Evolutionary conservation across 1,140 invertebrate genomes (phyloP), one percentile per base, ranked within the genome.

Genomic region (Stenopsyche tienmushanensis): DNA sequence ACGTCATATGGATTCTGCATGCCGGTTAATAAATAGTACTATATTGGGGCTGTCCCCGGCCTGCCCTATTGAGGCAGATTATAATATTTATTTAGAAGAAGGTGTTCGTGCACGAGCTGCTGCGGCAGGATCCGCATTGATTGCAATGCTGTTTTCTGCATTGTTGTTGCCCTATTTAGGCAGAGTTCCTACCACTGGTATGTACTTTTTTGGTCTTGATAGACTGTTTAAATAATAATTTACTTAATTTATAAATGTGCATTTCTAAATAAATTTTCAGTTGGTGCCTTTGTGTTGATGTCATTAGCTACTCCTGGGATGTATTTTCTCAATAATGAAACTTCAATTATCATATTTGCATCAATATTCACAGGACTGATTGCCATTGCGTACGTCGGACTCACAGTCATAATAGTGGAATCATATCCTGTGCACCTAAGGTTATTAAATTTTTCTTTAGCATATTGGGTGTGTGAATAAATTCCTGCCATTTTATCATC

Each of bases 381-480:
- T 5, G 76, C 74, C 10, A 62, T 80, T 1, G 68, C 78, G 29
- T 77, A 77, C 68, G 76, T 76, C 64, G 72, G 72, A 0, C 72
- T 78, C 3, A 74, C 72, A 0, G 65, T 77, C 13, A 72, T 71
- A n/a, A 71, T 80, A 1, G 66, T 80, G 0, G 75, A 80, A 24
- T 72, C 74, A 0, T 80, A 79, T 62, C 78, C 78, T 0, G 77
- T 78, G 65, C 76, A 80, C 64, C 72, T 78, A 64, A 79, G 78
- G 79, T 79, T 20, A 72, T 60, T 62, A 15, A 21, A 25, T 5
- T 57, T 54, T 24, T 25, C 18, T 49, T 18, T 10, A 20, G 1
- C 13, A n/a, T n/a, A n/a, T n/a, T n/a, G n/a, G n/a, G n/a, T n/a
- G n/a, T n/a, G n/a, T n/a, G n/a, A n/a, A n/a, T n/a, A n/a, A n/a